Evolutionary conservation across 2,888 invertebrate species (phyloP).

Genomic region (Drosophila trichaetosa): DNA sequence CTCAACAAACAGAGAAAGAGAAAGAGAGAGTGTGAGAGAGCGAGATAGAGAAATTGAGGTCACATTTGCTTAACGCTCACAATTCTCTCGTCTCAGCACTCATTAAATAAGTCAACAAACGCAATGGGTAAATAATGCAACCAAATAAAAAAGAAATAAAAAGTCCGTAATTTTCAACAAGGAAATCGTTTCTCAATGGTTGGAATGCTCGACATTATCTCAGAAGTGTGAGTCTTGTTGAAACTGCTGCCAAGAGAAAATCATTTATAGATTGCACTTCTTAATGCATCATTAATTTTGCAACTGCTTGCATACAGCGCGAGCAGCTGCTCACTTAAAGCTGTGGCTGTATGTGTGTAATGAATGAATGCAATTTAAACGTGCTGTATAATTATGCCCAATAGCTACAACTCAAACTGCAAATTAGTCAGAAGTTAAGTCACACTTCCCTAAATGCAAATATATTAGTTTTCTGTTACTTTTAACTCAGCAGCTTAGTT

Average conservation of each 20-base stretch:
- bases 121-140: conserved; percentile 38
- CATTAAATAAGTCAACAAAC: conserved; percentile 61
- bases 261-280: conserved; percentile 39
- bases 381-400: neutral
- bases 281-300: conserved; percentile 42
- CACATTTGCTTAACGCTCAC: conserved; percentile 52
- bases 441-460: neutral
- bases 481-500: conserved; percentile 1
- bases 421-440: neutral
- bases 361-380: neutral
- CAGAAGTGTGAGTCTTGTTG: neutral
- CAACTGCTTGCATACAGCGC: conserved; percentile 8
- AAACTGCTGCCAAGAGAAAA: conserved; percentile 30
- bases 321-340: conserved; percentile 1
- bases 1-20: conserved; percentile 24
- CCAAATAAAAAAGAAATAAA: neutral
- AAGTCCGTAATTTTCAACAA: conserved; percentile 63
- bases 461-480: neutral
- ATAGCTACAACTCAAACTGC: neutral
- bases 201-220: neutral
- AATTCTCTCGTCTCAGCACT: conserved; percentile 17
- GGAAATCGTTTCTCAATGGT: conserved; percentile 13
- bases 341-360: neutral
- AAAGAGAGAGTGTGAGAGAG: neutral
- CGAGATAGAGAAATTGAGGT: conserved; percentile 63